Percentiles rank a stretch among this genome's conserved stretches.
phyloP scores from a whole-genome alignment of 2,888 invertebrate genomes.

The Limenitis camilla region DNA sequence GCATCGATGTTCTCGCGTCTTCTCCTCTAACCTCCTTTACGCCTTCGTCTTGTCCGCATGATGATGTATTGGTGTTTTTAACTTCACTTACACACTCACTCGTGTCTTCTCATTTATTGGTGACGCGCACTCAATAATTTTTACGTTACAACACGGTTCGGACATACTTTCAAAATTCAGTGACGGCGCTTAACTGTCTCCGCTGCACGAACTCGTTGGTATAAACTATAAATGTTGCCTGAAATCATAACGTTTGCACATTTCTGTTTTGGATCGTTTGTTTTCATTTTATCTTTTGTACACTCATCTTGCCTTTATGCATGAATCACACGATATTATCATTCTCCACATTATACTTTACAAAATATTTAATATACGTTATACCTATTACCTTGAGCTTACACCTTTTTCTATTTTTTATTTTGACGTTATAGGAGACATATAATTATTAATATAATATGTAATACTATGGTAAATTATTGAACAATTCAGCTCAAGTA shows the following conservation, averaged over 20 bases:
- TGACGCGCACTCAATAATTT: slow-evolving; percentile 50
- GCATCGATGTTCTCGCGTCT: slow-evolving; percentile 69
- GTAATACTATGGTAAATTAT: no score
- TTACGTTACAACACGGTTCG: slow-evolving; percentile 29
- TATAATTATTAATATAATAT: no score
- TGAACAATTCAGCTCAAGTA: no score
- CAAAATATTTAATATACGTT: not conserved
- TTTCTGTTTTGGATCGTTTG: slow-evolving; percentile 34
- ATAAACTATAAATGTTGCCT: slow-evolving; percentile 65
- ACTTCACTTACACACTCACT: slow-evolving; percentile 70
- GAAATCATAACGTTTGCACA: slow-evolving; percentile 57
- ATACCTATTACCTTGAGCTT: not conserved
- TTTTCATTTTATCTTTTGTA: slow-evolving; percentile 28
- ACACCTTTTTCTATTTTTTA: not conserved
- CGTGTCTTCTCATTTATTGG: slow-evolving; percentile 64
- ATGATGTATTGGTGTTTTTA: slow-evolving; percentile 63
- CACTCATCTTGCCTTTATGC: slow-evolving; percentile 36
- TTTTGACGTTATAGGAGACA: not conserved
- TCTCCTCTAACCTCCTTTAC: slow-evolving; percentile 59
- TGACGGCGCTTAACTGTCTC: slow-evolving; percentile 25
- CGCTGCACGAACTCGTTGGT: slow-evolving; percentile 58
- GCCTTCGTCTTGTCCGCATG: slow-evolving; percentile 71
- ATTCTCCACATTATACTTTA: not conserved
- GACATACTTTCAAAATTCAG: not conserved
- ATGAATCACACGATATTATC: slow-evolving; percentile 43